A percentile compares a stretch with the other conserved stretches of the same genome.
phyloP scores from a whole-genome alignment of 2,888 invertebrate species.

The Microctonus brassicae region DNA sequence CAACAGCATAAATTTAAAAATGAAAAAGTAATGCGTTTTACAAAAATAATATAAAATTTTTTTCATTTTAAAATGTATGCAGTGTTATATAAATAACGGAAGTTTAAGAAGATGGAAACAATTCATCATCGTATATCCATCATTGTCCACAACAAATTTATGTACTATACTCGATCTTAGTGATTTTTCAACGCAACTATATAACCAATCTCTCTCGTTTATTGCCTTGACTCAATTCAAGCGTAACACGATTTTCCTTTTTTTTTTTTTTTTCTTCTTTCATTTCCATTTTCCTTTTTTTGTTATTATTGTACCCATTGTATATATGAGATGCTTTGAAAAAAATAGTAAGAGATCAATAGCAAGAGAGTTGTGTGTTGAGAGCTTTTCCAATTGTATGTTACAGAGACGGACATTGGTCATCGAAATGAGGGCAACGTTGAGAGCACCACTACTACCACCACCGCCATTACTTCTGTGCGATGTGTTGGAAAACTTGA shows the following conservation, averaged over 20 bases:
- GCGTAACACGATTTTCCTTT: not conserved
- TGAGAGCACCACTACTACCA: not conserved
- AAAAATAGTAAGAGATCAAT: constrained; percentile 7
- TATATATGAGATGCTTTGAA: not conserved
- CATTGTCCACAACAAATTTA: not conserved
- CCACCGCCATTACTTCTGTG: not conserved
- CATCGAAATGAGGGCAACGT: constrained; percentile 29
- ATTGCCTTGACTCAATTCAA: constrained; percentile 7
- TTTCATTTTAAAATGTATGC: not conserved
- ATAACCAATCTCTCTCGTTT: constrained; percentile 1
- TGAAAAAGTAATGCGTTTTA: not conserved
- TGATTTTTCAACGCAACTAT: constrained; percentile 5
- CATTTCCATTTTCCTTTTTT: not conserved
- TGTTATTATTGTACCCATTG: not conserved
- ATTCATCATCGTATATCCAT: constrained; percentile 7
- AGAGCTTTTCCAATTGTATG: constrained; percentile 20
- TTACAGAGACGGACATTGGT: constrained; percentile 35
- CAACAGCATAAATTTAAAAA: constrained; percentile 4
- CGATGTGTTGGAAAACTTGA: constrained; percentile 28
- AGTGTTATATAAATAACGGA: no score
- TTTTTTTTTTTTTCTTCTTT: not conserved
- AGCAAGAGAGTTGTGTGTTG: not conserved
- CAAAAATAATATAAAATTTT: constrained; percentile 1
- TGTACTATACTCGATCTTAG: not conserved
- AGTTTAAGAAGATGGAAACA: not conserved